phyloP scores from a whole-genome alignment of 2,113 vertebrate genomes.

The Cyanoliseus patagonus region DNA sequence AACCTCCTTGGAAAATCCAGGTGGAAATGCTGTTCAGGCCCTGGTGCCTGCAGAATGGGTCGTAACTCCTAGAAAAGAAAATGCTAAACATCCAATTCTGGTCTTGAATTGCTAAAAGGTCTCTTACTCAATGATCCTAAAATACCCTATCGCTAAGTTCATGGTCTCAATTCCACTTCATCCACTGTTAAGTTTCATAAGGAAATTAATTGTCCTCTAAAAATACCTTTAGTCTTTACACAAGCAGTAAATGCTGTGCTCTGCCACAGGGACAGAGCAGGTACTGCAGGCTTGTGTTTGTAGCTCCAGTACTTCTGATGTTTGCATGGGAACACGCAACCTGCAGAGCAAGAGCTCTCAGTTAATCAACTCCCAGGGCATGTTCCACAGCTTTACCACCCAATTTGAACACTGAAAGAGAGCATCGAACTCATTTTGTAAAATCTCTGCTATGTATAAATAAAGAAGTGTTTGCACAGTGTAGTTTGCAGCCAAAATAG shows the following conservation, averaged over 20 bases:
- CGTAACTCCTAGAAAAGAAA: background rate
- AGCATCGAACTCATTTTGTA: background rate
- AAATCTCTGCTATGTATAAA: background rate
- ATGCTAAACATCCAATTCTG: background rate
- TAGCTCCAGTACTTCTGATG: background rate
- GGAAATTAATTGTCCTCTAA: background rate
- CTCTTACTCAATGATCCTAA: background rate
- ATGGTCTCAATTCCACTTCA: background rate
- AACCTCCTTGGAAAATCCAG: accelerated
- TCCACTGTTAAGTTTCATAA: background rate
- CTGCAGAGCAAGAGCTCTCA: background rate
- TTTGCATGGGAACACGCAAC: accelerated
- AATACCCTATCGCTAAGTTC: background rate
- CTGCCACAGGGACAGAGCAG: background rate
- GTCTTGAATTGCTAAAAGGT: background rate
- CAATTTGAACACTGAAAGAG: background rate
- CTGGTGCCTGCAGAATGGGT: background rate
- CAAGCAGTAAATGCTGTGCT: background rate
- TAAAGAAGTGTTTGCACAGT: background rate
- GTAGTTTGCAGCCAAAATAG: background rate
- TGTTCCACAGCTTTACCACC: background rate
- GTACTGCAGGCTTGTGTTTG: background rate
- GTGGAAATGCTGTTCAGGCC: background rate
- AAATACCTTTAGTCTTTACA: background rate
- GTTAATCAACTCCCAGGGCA: background rate